Base-by-base conservation (phyloP, 2,113 vertebrate species). In the Propithecus coquereli region DNA sequence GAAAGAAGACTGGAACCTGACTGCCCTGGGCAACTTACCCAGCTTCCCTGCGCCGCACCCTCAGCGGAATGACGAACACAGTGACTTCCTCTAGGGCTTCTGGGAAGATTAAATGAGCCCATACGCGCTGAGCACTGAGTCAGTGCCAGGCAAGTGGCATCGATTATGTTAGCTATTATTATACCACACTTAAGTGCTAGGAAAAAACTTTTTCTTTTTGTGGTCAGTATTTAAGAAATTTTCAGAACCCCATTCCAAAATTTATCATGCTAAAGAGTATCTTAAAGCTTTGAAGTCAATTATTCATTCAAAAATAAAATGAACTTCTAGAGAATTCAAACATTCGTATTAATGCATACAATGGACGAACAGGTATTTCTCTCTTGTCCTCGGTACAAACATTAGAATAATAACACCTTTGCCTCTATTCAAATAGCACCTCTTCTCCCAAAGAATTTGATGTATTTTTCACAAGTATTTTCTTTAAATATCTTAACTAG, bases 401-500 rank as follows among this genome's bases (percentile, higher is more conserved):
- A 45, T 88, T 82, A 63, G 34, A 82, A 87, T 23, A 93, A 94
- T 37, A 65, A 70, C 34, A 83, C 22, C 0, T 90, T 82, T 84
- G 84, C n/a, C 20, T 86, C 45, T 82, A 74, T 70, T 86, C n/a
- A 61, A 22, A 50, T 43, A 83, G 13, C 45, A 85, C 59, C 30
- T 76, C 40, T 89, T 80, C 59, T 65, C 66, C 68, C 37, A 90
- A 92, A 95, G 27, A 63, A 25, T 91, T 84, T 45, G n/a, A 66
- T 70, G 13, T 68, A 40, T 96, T 94, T 97, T 93, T 83, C 23
- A n/a, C 50, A 97, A 91, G 34, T 82, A 71, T 95, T 97, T 94
- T 96, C 85, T 63, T 96, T 96, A 96, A 89, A 80, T 92, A 94
- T 91, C 96, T 94, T 96, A 63, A 97, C 82, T 82, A 95, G 80